Percentiles rank a stretch among this genome's conserved stretches.
Evolutionary conservation across 92 coral and sea anemone genomes (phyloP).

Genomic region (Desmophyllum pertusum): DNA sequence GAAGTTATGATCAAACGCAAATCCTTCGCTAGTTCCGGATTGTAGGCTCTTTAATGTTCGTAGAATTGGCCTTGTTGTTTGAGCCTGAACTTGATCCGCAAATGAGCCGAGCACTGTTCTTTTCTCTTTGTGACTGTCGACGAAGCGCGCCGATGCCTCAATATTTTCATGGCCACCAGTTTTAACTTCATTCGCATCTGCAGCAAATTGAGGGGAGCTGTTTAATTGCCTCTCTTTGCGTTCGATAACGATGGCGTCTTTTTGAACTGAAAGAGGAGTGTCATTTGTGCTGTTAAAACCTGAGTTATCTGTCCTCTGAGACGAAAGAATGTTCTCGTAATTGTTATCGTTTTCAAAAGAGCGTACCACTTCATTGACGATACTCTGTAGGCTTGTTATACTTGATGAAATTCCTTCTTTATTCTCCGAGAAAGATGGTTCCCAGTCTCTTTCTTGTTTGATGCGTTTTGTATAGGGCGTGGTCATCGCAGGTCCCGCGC

Average conservation of each 20-base stretch:
- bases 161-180: background rate
- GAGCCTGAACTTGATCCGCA: background rate
- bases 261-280: background rate
- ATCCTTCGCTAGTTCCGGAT: slow-evolving; percentile 38
- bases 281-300: background rate
- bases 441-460: slow-evolving; percentile 8
- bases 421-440: background rate
- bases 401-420: background rate
- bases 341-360: slow-evolving; percentile 1
- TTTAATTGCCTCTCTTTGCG: background rate
- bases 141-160: too few relatives aligned
- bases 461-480: slow-evolving; percentile 7
- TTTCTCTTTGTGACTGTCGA: background rate
- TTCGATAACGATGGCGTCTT: background rate
- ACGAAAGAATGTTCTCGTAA: background rate
- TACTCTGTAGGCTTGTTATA: background rate
- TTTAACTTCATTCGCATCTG: background rate
- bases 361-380: slow-evolving; percentile 2
- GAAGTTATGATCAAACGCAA: slow-evolving; percentile 63
- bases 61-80: slow-evolving; percentile 11
- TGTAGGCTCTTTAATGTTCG: slow-evolving; percentile 1
- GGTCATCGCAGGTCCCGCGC: background rate
- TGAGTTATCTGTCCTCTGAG: too few relatives aligned
- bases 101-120: background rate
- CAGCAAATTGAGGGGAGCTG: background rate